Evolutionary conservation across 1,140 invertebrate genomes (phyloP).

Genomic region (Bilobella aurantiaca): DNA sequence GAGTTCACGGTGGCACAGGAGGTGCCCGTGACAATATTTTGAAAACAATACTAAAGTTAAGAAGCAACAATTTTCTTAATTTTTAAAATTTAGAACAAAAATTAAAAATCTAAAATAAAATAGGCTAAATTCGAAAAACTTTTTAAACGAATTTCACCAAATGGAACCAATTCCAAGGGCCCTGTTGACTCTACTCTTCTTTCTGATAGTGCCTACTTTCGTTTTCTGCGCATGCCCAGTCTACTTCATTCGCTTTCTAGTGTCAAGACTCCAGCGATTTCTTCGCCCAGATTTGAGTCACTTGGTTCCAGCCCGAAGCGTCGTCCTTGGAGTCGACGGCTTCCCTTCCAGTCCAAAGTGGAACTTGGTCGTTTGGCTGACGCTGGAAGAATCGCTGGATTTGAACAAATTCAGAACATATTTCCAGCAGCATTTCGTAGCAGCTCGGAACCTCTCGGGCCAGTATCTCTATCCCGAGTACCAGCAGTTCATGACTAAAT

Average conservation of each 20-base stretch:
- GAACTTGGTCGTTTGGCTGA: conserved; percentile 25
- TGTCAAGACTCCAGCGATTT: background rate
- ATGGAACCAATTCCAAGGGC: no score
- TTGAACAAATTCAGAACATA: conserved; percentile 17
- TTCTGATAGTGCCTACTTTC: background rate
- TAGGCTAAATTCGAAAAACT: background rate
- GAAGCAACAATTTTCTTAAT: background rate
- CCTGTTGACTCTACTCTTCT: conserved; percentile 11
- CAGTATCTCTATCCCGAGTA: conserved; percentile 25
- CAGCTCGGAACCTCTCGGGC: background rate
- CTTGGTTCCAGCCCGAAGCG: conserved; percentile 7
- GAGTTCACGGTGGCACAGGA: no score
- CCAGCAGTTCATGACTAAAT: conserved; percentile 25
- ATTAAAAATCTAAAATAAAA: background rate
- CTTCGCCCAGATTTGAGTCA: conserved; percentile 5
- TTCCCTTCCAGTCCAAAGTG: conserved; percentile 7
- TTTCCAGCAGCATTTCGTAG: conserved; percentile 14
- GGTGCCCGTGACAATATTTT: no score
- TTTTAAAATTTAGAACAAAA: background rate
- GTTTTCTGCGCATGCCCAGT: conserved; percentile 2
- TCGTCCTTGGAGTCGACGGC: conserved; percentile 10
- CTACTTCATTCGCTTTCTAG: background rate
- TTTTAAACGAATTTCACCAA: no score
- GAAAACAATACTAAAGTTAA: background rate
- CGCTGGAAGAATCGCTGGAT: conserved; percentile 23